phyloP scores from a whole-genome alignment of 2,888 invertebrate genomes.

The Diarsia mendica region DNA sequence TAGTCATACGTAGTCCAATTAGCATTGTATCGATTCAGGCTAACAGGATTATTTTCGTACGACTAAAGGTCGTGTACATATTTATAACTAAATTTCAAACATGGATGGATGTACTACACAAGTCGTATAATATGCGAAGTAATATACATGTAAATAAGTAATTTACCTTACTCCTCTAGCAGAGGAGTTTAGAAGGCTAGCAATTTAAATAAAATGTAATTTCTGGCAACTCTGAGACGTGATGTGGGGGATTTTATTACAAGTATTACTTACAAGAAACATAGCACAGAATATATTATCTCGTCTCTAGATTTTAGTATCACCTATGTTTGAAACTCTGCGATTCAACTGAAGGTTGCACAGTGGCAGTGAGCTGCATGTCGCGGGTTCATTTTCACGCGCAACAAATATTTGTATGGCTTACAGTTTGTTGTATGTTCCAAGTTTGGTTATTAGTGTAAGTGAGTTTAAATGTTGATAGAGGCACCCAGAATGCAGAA shows the following conservation, averaged over 20 bases:
- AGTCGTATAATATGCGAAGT: constrained; percentile 25
- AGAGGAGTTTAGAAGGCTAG: constrained; percentile 21
- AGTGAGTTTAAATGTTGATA: neutral
- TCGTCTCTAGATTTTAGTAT: constrained; percentile 28
- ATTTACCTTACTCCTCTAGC: constrained; percentile 24
- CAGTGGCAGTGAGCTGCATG: neutral
- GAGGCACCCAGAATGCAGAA: neutral
- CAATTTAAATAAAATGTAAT: constrained; percentile 44
- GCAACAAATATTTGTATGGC: neutral
- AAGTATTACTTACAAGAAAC: constrained; percentile 18
- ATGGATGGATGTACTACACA: neutral
- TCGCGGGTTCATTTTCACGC: neutral
- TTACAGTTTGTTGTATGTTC: neutral
- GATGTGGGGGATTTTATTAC: constrained; percentile 14
- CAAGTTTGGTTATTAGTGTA: neutral
- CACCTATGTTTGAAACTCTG: neutral
- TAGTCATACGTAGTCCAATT: constrained; percentile 33
- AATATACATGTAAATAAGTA: constrained; percentile 54
- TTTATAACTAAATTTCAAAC: constrained; percentile 24
- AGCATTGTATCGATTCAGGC: constrained; percentile 38
- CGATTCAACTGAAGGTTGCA: neutral
- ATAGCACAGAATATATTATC: constrained; percentile 15
- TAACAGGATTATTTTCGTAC: constrained; percentile 27
- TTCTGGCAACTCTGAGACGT: constrained; percentile 33
- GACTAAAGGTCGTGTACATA: constrained; percentile 13